Base-by-base conservation (phyloP, 2,797 vertebrate species). In the Percopsis omiscomaycus region DNA sequence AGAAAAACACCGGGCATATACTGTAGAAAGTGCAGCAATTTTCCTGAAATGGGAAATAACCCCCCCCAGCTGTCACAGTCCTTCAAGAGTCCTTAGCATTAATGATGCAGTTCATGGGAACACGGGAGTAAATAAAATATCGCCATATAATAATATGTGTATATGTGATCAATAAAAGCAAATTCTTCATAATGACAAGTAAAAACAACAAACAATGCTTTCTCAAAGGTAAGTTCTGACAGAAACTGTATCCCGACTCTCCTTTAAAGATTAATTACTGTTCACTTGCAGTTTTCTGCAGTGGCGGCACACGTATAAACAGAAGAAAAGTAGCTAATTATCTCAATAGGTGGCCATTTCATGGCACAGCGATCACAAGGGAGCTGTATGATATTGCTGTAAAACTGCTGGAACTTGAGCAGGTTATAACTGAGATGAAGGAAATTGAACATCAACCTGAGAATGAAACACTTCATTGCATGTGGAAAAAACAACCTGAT, bases 271-370 rank as follows among this genome's bases (percentile, higher is more conserved):
- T 85, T 69, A 89, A 87, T 89, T 77, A 81, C 74, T 51, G 61
- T 68, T 74, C 74, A 60, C 64, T 80, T 55, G 48, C 71, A 67
- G 60, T 73, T 83, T 69, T 76, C 64, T 74, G 66, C 66, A 51
- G 72, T 22, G 71, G 63, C 72, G 74, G 75, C 62, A 37, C 62
- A 46, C 71, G 58, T 69, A 69, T 83, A 86, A 88, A 86, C 78
- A 80, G 69, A 66, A 77, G 83, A 66, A 78, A 86, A 86, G 74
- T 47, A 37, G 75, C 59, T 86, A 80, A 87, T 88, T 90, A 87
- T 83, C 82, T 84, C 79, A 1, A 79, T 86, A 66, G 84, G 88
- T 80, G 82, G 79, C 74, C 77, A 63, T 86, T 83, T 88, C 84
- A 78, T 75, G 81, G 74, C 77, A 60, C 64, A 48, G 79, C 83